Evolutionary conservation across 2,113 vertebrate species (phyloP).

Genomic region (Alligator mississippiensis): DNA sequence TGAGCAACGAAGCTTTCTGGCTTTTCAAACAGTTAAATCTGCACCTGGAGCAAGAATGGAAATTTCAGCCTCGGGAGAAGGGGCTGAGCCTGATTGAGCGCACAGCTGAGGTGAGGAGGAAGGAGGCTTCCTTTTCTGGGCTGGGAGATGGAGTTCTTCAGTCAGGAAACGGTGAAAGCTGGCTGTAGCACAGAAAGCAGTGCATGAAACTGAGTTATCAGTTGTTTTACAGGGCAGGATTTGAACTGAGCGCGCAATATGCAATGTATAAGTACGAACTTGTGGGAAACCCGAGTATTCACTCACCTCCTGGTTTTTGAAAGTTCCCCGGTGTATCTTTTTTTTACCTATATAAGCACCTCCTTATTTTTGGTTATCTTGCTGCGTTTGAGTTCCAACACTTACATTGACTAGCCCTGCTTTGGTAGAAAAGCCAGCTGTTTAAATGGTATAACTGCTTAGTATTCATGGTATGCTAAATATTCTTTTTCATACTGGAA

Average conservation of each 20-base stretch:
- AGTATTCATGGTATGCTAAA: neutral
- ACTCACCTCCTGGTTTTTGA: too few relatives aligned
- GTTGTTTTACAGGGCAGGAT: neutral
- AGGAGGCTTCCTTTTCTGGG: neutral
- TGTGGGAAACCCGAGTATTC: neutral
- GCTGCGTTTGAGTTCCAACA: neutral
- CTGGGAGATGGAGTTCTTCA: neutral
- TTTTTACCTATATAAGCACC: fast-evolving
- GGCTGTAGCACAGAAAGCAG: neutral
- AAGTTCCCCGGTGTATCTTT: neutral
- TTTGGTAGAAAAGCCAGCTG: neutral
- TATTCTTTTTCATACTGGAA: neutral
- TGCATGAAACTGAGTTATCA: neutral
- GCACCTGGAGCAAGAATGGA: constrained; percentile 88
- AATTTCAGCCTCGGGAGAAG: constrained; percentile 89
- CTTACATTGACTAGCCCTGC: neutral
- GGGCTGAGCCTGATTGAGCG: constrained; percentile 91
- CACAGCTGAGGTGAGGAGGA: constrained; percentile 80
- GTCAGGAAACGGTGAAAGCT: neutral
- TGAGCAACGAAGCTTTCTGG: constrained; percentile 84
- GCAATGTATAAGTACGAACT: neutral
- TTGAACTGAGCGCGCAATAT: neutral
- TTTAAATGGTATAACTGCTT: fast-evolving
- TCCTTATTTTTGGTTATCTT: neutral
- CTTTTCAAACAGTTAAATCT: constrained; percentile 91